Evolutionary conservation across 2,888 invertebrate genomes (phyloP), one percentile per base, ranked within the genome.

Genomic region (Tridacna crocea): DNA sequence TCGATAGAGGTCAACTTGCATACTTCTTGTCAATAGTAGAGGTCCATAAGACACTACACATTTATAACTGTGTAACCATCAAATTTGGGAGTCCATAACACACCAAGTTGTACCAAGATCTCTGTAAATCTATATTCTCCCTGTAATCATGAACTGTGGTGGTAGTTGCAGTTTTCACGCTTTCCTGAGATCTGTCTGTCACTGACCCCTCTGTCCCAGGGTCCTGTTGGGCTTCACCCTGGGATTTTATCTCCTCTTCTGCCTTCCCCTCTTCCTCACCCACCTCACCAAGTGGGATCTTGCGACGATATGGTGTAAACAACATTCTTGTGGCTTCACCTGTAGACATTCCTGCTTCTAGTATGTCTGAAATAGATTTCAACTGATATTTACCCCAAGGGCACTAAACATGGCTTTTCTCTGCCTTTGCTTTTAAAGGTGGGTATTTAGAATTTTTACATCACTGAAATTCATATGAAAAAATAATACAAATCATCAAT

Each of bases 21-120:
- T 36, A 36, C 2, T 36, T 36, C 2, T 36, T 36, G 36, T 36
- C 2, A 36, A 36, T 36, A 36, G 2, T 8, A 8, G 36, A 36
- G 2, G 36, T 36, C 36, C 36, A 36, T 36, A 36, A 8, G 36
- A 36, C 36, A 36, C 8, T 36, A 36, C 36, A 4, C 3, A 36
- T 36, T 70, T 51, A 88, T 2, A 90, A 60, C 80, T 93, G 93
- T 11, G 93, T 91, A 19, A 94, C 90, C 22, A 94, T 85, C 15
- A 94, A 72, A 80, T 93, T 94, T 12, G 94, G 94, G 70, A 94
- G 88, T n/a, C 94, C 94, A 84, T 94, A 94, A 74, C 93, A 93
- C 22, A 94, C 93, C 88, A 93, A 91, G 80, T 94, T 94, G 81
- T 90, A 94, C 89, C 91, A 92, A 24, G 88, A 79, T 74, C 91